Evolutionary conservation across 2,797 vertebrate genomes (phyloP), one percentile per base, ranked within the genome.

Genomic region (Tiaroga cobitis): DNA sequence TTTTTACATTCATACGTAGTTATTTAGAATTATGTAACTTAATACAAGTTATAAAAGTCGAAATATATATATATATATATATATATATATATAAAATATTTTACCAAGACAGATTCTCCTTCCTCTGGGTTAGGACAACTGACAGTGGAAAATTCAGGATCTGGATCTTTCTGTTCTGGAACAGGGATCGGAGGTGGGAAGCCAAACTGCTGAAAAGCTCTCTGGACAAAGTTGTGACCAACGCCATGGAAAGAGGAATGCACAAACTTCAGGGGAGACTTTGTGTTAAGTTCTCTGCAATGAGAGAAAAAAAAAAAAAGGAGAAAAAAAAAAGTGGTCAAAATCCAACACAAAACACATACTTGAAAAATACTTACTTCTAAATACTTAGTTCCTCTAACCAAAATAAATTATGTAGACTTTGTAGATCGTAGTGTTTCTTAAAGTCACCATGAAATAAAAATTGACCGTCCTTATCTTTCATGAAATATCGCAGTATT

Each of bases 161-260:
- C 98, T 0, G 98, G 98, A 89, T 98, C 96, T 81, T 95, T 97
- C 89, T 99, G 98, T 87, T 99, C 97, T 0, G 96, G 97, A 11
- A 99, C 98, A 2, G 98, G 95, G 86, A 98, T 96, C 6, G 98
- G 98, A 1, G 96, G 96, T 32, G 93, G 86, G 34, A 99, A 97
- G 6, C 96, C 97, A 24, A 99, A 99, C 0, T 91, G 92, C 80
- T 88, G 90, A 92, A 99, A 99, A 73, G 97, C 97, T 92, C 93
- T 65, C 91, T 97, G 97, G 72, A 99, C 97, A 0, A 97, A 99
- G 83, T 92, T 90, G 0, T 99, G 97, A 11, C 97, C 98, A 0
- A 99, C 98, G 0, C 98, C 98, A 0, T 99, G 98, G 90, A 99
- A 99, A 3, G 98, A 96, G 0, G 97, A 97, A 43, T 99, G 98